phyloP scores from a whole-genome alignment of 2,113 vertebrate genomes.

The Trinectes maculatus region DNA sequence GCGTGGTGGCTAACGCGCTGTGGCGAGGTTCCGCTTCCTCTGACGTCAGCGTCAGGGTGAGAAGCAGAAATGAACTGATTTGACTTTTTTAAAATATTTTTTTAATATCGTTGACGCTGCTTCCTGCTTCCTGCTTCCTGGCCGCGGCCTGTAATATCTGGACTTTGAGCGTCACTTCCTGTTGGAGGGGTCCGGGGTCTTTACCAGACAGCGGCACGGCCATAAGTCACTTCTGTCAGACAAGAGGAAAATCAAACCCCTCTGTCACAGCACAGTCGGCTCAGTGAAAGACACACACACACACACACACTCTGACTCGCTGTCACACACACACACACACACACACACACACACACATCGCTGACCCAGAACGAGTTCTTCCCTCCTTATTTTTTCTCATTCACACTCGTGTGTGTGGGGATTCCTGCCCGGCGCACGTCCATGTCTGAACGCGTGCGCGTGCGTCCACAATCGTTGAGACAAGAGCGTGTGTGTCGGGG shows the following conservation, averaged over 20 bases:
- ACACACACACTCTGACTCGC: constrained; percentile 40
- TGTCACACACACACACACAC: constrained; percentile 48
- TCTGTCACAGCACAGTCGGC: constrained; percentile 49
- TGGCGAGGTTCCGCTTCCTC: no score
- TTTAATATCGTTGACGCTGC: no score
- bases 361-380: constrained; percentile 58
- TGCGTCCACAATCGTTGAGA: constrained; percentile 17
- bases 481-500: constrained; percentile 7
- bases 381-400: constrained; percentile 39
- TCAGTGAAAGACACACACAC: constrained; percentile 37
- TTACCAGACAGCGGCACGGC: constrained; percentile 46
- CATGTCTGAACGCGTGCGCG: constrained; percentile 7
- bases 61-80: no score
- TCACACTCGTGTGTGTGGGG: constrained; percentile 16
- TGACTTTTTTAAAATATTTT: no score
- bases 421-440: constrained; percentile 33
- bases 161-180: constrained; percentile 31
- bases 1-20: no score
- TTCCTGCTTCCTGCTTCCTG: constrained; percentile 5
- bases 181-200: constrained; percentile 41
- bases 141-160: not conserved
- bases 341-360: constrained; percentile 36
- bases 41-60: no score
- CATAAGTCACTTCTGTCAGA: constrained; percentile 66
- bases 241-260: constrained; percentile 62